Conservation (phyloP, 2,113 vertebrate species). For the Telmatochromis brachygnathus region DNA sequence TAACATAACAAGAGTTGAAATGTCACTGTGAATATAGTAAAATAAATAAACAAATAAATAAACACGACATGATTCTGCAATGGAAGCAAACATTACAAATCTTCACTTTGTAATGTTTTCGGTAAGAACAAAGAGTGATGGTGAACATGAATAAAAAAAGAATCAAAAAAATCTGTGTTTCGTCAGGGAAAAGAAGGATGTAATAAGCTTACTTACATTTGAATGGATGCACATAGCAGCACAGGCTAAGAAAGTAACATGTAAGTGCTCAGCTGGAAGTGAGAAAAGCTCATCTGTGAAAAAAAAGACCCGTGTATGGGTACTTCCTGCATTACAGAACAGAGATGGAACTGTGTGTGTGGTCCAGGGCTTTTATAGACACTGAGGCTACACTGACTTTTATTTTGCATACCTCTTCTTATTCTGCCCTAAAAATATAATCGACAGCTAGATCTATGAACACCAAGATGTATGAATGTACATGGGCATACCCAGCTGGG, state of each 20-base stretch:
- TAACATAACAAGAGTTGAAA: neutral
- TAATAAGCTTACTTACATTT: neutral
- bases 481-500: neutral
- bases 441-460: neutral
- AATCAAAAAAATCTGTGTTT: neutral
- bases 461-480: neutral
- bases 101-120: neutral
- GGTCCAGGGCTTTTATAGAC: neutral
- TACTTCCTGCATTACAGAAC: neutral
- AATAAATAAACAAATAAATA: neutral
- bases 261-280: neutral
- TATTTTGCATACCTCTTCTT: neutral
- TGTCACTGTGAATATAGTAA: neutral
- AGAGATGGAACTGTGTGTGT: fast-evolving
- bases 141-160: neutral
- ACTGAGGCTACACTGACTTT: neutral
- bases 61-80: neutral
- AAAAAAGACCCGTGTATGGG: neutral
- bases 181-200: neutral
- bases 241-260: neutral
- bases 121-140: neutral
- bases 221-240: neutral
- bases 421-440: neutral
- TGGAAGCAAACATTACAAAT: neutral
- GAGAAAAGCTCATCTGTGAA: neutral